Evolutionary conservation across 2,888 invertebrate genomes (phyloP), one percentile per base, ranked within the genome.

Genomic region (Leptura quadrifasciata): DNA sequence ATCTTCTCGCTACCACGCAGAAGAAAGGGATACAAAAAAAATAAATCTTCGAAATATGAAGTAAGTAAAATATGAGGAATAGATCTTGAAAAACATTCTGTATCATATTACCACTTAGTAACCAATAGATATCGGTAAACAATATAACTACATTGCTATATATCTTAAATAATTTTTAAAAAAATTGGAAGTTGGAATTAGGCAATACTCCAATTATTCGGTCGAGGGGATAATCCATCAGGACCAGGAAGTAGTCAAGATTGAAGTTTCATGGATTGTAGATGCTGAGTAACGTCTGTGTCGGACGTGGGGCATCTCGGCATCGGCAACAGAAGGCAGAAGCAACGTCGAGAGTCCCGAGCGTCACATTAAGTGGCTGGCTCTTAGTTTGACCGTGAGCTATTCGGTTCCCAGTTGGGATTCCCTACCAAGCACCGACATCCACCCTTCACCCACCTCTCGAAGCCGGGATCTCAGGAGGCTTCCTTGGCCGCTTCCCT

Each of bases 331-430:
- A 76, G 76, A 76, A 76, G 76, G 79, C 79, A 77, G 75, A 77
- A 76, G 74, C 76, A 74, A 79, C 80, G 87, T 71, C 71, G 71
- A 71, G 69, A 39, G 71, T 89, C 89, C 89, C 89, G 87, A 85
- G 88, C 88, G 89, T 88, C 89, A 89, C 89, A 89, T 89, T 89
- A 89, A 88, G 89, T 88, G 89, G 89, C 88, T 88, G 86, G 88
- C 88, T 89, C 88, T 89, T 89, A 89, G 89, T 89, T 89, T 89
- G 88, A 88, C 88, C 89, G 87, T 89, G 88, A 88, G 88, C 88
- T 87, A 88, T 88, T 88, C 87, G 84, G 86, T 83, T 88, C 88
- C 87, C 88, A 86, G 85, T 84, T 85, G 87, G 86, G 87, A 85
- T 76, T 79, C 78, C 80, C 81, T 77, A 73, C 77, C 69, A 60